A percentile compares a stretch with the other conserved stretches of the same genome.
Conservation (phyloP, 2,888 invertebrate genomes). For the Mechanitis mazaeus region DNA sequence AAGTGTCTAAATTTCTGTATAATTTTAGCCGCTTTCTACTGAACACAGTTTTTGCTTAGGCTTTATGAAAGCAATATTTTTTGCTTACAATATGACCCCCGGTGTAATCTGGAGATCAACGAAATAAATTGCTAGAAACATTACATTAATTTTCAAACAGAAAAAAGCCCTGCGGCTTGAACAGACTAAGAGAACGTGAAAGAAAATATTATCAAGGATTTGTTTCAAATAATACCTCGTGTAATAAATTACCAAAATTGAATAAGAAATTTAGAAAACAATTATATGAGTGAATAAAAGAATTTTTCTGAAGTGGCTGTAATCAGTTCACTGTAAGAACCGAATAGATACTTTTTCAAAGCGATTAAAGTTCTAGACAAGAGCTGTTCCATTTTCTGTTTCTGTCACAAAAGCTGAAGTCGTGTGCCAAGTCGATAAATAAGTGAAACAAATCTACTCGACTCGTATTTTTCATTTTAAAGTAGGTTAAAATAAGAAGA, state of each 20-base stretch:
- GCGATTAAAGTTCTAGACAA: constrained; percentile 23
- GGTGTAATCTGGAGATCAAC: not conserved
- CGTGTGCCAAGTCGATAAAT: constrained; percentile 25
- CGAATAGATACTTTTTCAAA: constrained; percentile 9
- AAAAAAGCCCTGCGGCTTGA: not conserved
- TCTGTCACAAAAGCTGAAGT: constrained; percentile 23
- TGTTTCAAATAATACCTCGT: not conserved
- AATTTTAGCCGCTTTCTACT: too few relatives aligned
- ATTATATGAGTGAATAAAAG: too few relatives aligned
- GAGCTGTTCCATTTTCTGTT: constrained; percentile 25
- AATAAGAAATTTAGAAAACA: too few relatives aligned
- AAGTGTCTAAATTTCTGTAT: too few relatives aligned
- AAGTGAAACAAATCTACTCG: constrained; percentile 25
- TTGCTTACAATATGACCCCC: not conserved
- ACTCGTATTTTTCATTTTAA: constrained; percentile 22
- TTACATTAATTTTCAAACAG: constrained; percentile 2
- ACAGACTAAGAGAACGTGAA: not conserved
- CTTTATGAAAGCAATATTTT: not conserved
- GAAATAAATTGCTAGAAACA: constrained; percentile 1
- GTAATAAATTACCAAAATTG: too few relatives aligned
- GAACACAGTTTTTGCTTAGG: not conserved
- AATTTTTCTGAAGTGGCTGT: too few relatives aligned
- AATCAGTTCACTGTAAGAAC: too few relatives aligned
- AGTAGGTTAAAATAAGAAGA: constrained; percentile 16
- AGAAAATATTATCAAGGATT: not conserved